Evolutionary conservation across 2,113 vertebrate species (phyloP), one percentile per base, ranked within the genome.

Genomic region (Trematomus loennbergii): DNA sequence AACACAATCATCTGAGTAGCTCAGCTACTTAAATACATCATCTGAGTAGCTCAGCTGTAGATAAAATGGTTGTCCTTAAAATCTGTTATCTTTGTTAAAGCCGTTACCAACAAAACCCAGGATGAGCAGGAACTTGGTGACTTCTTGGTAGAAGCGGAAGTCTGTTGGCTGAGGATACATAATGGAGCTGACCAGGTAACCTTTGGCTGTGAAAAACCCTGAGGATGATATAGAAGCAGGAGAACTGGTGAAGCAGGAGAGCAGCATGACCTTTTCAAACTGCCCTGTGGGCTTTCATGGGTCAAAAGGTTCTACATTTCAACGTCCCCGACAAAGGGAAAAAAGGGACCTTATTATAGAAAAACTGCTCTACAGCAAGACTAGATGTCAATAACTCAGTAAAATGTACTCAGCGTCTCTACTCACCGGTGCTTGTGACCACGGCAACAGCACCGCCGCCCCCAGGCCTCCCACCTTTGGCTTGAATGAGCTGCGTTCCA

Each of bases 201-300:
- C 98, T 90, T 99, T 99, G 54, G 96, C 97, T 0, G 98, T 99
- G 90, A 96, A 97, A 91, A 98, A 99, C 6, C 98, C 98, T 99
- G 84, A 0, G 1, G 55, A 72, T 74, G 4, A 84, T 75, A 78
- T 0, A 25, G 22, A 55, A 74, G 13, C 48, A 46, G 18, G 9
- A 77, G 0, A 75, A 73, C 13, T 40, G 49, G 20, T n/a, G n/a
- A n/a, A n/a, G n/a, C n/a, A n/a, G n/a, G 55, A n/a, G n/a, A 54
- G 18, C 59, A 70, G 53, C 3, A 11, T 10, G 18, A 29, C 8
- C 16, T 15, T 5, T 45, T 52, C 15, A 36, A 22, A 43, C 11
- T 53, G 20, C 9, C 45, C 46, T 52, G n/a, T 70, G 36, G 36
- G 5, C 5, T 33, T n/a, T 29, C 16, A 40, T 8, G 36, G 36